Evolutionary conservation across 2,888 invertebrate species (phyloP), one percentile per base, ranked within the genome.

Genomic region (Atethmia centrago): DNA sequence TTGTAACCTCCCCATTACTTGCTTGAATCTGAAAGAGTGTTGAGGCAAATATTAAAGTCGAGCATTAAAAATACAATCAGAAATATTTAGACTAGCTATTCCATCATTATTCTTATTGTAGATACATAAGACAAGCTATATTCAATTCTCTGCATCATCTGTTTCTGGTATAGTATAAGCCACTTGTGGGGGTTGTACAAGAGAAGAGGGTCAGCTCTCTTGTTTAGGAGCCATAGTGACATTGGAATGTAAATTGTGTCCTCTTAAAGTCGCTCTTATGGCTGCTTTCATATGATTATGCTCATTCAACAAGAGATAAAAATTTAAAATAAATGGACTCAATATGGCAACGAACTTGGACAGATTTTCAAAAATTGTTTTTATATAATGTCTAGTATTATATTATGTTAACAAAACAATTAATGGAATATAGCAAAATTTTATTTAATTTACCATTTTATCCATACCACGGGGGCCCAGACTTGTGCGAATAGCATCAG

Each of bases 391-490:
- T 12, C 28, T 1, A 40, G n/a, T n/a, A n/a, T 28, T 28, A 40
- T 3, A 31, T 16, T 2, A 45, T 14, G 0, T 42, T 66, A 42
- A 19, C 42, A 42, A 53, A 55, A 14, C 25, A 25, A 66, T n/a
- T 0, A 51, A 64, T 40, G 3, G 19, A 45, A 28, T 58, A 4
- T 19, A n/a, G 28, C 2, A 53, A 62, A 63, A 63, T 49, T 63
- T 63, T 31, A 56, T 12, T 53, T n/a, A 28, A 74, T 84, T 94
- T 97, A 98, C 98, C 99, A 99, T 99, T 97, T 99, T 99, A 93
- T 99, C 99, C 99, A 99, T 99, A 82, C 99, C 99, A 87, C 99
- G 97, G 31, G 99, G 99, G 8, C 99, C 99, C 94, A 99, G 97
- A 96, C 99, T 99, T 21, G 99, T 99, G 79, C 99, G 98, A 90